phyloP scores from a whole-genome alignment of 2,888 invertebrate species.

The Eilema griseolum region DNA sequence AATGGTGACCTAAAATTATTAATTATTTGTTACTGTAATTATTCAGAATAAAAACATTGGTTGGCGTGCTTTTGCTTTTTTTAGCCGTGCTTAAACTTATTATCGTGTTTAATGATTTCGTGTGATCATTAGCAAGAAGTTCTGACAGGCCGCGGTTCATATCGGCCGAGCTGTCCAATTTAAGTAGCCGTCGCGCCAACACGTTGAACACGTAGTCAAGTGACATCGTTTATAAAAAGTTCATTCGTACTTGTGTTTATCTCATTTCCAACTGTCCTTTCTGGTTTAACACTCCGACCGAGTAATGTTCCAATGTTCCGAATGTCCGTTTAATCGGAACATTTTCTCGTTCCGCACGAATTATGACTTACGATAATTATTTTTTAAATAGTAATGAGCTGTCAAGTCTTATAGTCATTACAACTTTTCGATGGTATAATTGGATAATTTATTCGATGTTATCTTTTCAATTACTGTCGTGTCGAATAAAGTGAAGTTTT shows the following conservation, averaged over 20 bases:
- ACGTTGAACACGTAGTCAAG: slow-evolving; percentile 66
- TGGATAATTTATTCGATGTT: slow-evolving; percentile 73
- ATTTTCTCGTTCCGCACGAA: slow-evolving; percentile 51
- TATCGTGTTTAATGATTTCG: slow-evolving; percentile 56
- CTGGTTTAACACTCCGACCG: slow-evolving; percentile 57
- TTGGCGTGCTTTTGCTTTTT: slow-evolving; percentile 31
- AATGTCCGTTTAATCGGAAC: slow-evolving; percentile 49
- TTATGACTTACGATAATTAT: slow-evolving; percentile 55
- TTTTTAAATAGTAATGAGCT: slow-evolving; percentile 67
- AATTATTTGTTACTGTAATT: slow-evolving; percentile 31
- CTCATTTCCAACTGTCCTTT: slow-evolving; percentile 54
- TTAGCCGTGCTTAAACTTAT: slow-evolving; percentile 36
- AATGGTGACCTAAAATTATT: slow-evolving; percentile 26
- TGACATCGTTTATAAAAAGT: slow-evolving; percentile 61
- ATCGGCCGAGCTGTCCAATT: slow-evolving; percentile 65
- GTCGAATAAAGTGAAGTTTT: slow-evolving; percentile 52
- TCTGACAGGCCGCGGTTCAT: slow-evolving; percentile 58
- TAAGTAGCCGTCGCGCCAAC: slow-evolving; percentile 65
- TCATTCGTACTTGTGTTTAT: slow-evolving; percentile 59
- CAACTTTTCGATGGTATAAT: slow-evolving; percentile 69
- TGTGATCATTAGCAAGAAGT: slow-evolving; percentile 60
- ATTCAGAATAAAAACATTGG: slow-evolving; percentile 32
- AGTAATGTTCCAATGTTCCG: slow-evolving; percentile 49
- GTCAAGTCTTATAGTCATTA: slow-evolving; percentile 67
- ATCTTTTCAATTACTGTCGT: slow-evolving; percentile 70